These are phyloP conservation scores for Trichomalopsis sarcophagae DNA, from an alignment of 1,140 invertebrate genomes.

Conservation along the genomic window DNA sequence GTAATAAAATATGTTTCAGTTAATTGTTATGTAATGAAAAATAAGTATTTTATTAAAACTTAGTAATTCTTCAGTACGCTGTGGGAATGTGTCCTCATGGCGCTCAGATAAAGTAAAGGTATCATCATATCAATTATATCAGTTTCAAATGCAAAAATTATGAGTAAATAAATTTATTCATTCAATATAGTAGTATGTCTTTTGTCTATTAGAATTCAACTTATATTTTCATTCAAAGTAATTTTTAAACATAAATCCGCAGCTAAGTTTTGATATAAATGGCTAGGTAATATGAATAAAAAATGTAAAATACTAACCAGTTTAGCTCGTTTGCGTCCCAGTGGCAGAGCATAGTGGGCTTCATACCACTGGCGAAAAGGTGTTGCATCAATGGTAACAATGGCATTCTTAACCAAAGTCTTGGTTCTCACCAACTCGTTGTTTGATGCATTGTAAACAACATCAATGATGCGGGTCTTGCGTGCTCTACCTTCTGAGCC, in stretches of 20 bases:
- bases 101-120: conserved; percentile 68
- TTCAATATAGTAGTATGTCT: too few species aligned
- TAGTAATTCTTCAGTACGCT: conserved; percentile 66
- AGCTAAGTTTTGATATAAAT: not conserved
- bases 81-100: conserved; percentile 67
- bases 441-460: conserved; percentile 99
- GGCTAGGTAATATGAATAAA: not conserved
- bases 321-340: conserved; percentile 97
- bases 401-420: conserved; percentile 98
- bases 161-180: not conserved
- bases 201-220: too few species aligned
- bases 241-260: too few species aligned
- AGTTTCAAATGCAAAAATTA: conserved; percentile 23
- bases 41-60: conserved; percentile 29
- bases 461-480: conserved; percentile 99
- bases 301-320: conserved; percentile 80
- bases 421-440: conserved; percentile 99
- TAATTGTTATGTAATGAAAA: conserved; percentile 38
- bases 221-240: too few species aligned
- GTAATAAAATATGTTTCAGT: conserved; percentile 60
- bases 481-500: conserved; percentile 95
- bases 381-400: conserved; percentile 97
- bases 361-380: conserved; percentile 99
- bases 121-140: conserved; percentile 62
- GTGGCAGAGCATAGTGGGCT: conserved; percentile 93